Conservation (phyloP, 2,113 vertebrate species). For the Rynchops niger region DNA sequence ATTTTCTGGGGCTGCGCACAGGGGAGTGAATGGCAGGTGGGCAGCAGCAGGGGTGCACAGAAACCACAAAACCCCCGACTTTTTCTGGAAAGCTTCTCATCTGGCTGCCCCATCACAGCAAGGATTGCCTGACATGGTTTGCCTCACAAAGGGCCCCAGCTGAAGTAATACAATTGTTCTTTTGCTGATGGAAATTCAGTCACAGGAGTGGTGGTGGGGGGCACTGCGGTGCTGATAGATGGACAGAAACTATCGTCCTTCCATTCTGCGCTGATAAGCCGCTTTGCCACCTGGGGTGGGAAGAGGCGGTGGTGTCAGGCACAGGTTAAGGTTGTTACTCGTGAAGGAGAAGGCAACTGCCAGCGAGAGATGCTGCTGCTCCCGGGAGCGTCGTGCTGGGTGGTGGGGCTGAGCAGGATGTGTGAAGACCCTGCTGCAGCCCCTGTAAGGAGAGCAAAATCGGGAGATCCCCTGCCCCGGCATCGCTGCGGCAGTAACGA, state of each 20-base stretch:
- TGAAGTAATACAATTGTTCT: accelerated
- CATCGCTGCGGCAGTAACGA: accelerated
- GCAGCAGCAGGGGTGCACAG: not conserved
- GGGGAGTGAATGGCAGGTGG: not conserved
- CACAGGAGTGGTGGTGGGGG: not conserved
- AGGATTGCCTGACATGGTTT: accelerated
- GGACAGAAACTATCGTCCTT: not conserved
- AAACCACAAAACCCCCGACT: not conserved
- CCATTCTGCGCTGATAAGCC: not conserved
- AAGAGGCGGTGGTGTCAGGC: accelerated
- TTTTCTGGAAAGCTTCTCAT: accelerated
- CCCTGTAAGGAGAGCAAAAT: not conserved
- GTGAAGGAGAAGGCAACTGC: not conserved
- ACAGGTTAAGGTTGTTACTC: accelerated
- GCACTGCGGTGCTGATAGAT: accelerated
- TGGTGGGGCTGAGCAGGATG: not conserved
- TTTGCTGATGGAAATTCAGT: not conserved
- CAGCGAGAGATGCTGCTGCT: accelerated
- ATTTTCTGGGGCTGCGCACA: not conserved
- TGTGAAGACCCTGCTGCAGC: accelerated
- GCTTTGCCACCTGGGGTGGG: not conserved
- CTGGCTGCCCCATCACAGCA: accelerated
- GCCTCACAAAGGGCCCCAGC: no score
- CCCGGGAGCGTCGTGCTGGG: accelerated
- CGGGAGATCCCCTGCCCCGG: not conserved